Conservation (phyloP, 2,797 vertebrate species). For the Lithobates pipiens region DNA sequence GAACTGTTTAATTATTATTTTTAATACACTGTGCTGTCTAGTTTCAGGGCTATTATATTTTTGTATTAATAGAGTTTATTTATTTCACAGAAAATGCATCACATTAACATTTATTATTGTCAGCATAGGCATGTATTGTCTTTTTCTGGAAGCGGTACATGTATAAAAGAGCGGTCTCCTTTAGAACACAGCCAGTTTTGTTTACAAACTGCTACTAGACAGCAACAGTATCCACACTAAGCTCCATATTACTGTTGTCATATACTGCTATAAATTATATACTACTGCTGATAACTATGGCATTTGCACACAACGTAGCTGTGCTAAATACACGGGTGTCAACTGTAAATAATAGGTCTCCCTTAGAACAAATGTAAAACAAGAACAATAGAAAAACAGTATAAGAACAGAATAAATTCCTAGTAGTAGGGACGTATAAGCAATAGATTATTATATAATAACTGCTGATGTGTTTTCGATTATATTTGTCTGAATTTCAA, state of each 20-base stretch:
- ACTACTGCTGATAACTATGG: not conserved
- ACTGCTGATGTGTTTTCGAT: not conserved
- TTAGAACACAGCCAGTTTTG: not conserved
- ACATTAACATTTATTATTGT: not conserved
- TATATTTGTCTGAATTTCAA: not conserved
- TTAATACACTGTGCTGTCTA: not conserved
- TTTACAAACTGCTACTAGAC: not conserved
- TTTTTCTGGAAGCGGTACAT: not conserved
- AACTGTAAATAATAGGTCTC: not conserved
- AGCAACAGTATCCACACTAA: slow-evolving; percentile 2
- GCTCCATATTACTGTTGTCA: not conserved
- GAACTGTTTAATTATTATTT: too few relatives aligned
- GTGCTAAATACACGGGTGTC: not conserved
- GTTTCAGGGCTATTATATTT: not conserved
- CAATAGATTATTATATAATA: not conserved
- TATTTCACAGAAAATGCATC: not conserved
- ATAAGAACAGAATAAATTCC: not conserved
- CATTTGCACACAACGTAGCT: not conserved
- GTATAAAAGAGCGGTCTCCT: not conserved
- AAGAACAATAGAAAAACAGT: not conserved
- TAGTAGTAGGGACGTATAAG: not conserved
- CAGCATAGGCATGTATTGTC: not conserved
- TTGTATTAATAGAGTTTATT: not conserved
- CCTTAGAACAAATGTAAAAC: not conserved
- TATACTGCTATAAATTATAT: not conserved